Base-by-base conservation (phyloP, 2,888 invertebrate species). In the Perithous albicinctus region DNA sequence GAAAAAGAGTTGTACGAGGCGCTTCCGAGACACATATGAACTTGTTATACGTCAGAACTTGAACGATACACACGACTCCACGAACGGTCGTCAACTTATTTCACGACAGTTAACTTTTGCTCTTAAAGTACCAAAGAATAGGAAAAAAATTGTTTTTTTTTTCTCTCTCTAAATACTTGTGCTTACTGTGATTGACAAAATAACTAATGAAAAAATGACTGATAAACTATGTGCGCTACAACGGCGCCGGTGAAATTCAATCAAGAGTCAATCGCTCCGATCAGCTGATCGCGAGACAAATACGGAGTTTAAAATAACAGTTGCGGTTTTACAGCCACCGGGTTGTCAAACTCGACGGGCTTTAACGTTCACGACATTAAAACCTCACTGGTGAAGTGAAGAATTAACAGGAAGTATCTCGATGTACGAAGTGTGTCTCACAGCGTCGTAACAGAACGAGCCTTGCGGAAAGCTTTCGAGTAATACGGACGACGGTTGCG, bases 401-500 rank as follows among this genome's bases (percentile, higher is more conserved):
- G 6, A 78, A 64, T 32, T 29, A 73, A 59, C 8, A 18, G 74
- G 29, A 51, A 54, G 78, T 35, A 51, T n/a, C n/a, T n/a, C 10
- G 18, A 38, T 38, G 41, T 46, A 54, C 20, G 15, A 54, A n/a
- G n/a, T n/a, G 59, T 61, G 54, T 56, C 54, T 56, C 54, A n/a
- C 29, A 41, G 20, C 41, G 32, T 72, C 54, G 64, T 59, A 82
- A 78, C 66, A 18, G 59, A 72, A 75, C 72, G 77, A 80, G 80
- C 61, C 35, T n/a, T 63, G 70, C 69, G 78, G 35, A 48, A 74
- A 20, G 63, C 41, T 12, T 66, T 18, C 61, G 66, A 73, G 82
- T 64, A 73, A n/a, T 59, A 77, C 64, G 76, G 76, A 79, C 85
- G 81, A 70, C 78, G 73, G 80, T 84, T 87, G 81, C 83, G 80